Base-by-base conservation (phyloP, 1,140 invertebrate species). In the Brachionus plicatilis region DNA sequence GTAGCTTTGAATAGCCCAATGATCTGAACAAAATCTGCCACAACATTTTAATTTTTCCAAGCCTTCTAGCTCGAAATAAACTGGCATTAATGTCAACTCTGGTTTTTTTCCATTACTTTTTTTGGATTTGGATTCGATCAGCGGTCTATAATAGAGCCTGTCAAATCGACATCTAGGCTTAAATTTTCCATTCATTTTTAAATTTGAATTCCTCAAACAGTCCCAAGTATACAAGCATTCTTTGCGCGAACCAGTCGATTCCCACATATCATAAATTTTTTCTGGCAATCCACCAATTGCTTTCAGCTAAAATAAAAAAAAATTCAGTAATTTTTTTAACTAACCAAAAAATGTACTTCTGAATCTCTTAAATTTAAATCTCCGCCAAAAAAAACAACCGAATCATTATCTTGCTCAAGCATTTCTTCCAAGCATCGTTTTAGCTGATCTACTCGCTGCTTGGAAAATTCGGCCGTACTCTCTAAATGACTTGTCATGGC, bases 201-300 rank as follows among this genome's bases (percentile, higher is more conserved):
- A 60, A 37, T 83, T 80, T 33, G 76, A 45, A 70, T 83, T 85
- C 9, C 84, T 43, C 12, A 85, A 87, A 66, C 89, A 88, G 86
- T 93, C 92, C 92, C 92, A 93, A 0, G 92, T 93, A 85, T 89
- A 92, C 72, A 89, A 87, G 45, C 89, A 90, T 85, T 92, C 91
- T 84, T 88, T 87, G 5, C 92, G 88, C 11, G 88, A 87, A 4
- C 92, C 92, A 85, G 91, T 91, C 2, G 86, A 84, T 41, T 90
- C 88, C 92, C 92, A 93, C 2, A 92, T 41, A 86, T 93, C 92
- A 80, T 86, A 85, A 17, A 92, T 85, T 70, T 87, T 88, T 5
- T 85, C 65, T 5, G 92, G 92, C 2, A 92, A 29, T 11, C 90
- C 89, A 17, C 90, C 90, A 2, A 88, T 87, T 24, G 86, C 85